phyloP scores from a whole-genome alignment of 2,113 vertebrate genomes.

The Seriola aureovittata region DNA sequence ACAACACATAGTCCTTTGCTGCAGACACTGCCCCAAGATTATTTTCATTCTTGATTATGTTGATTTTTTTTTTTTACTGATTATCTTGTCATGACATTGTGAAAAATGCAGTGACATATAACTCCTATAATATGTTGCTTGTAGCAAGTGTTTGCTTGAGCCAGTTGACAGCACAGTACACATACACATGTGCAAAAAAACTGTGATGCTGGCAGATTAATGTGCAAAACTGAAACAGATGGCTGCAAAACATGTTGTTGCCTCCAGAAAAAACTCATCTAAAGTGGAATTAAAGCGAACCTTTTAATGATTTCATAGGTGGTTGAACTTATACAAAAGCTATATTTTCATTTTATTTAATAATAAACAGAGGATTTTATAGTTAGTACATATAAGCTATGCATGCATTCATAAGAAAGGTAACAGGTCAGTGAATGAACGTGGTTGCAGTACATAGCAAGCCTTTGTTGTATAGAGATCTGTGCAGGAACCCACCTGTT shows the following conservation, averaged over 20 bases:
- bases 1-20: too few relatives aligned
- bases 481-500: conserved; percentile 85
- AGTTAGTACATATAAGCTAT: background rate
- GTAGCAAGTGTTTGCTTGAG: too few relatives aligned
- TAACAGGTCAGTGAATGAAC: background rate
- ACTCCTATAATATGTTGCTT: too few relatives aligned
- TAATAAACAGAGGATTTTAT: background rate
- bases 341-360: background rate
- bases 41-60: too few relatives aligned
- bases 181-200: too few relatives aligned
- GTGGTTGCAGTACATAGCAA: background rate
- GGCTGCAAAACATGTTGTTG: background rate
- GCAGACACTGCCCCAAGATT: too few relatives aligned
- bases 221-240: background rate
- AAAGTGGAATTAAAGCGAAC: background rate
- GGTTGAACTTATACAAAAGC: background rate
- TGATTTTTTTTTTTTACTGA: too few relatives aligned
- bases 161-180: too few relatives aligned
- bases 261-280: background rate
- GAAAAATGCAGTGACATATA: too few relatives aligned
- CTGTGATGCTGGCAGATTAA: background rate
- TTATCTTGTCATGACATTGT: too few relatives aligned
- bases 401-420: background rate
- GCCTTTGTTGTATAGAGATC: background rate
- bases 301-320: too few relatives aligned